phyloP scores from a whole-genome alignment of 2,888 invertebrate genomes.

The Incurvaria masculella region DNA sequence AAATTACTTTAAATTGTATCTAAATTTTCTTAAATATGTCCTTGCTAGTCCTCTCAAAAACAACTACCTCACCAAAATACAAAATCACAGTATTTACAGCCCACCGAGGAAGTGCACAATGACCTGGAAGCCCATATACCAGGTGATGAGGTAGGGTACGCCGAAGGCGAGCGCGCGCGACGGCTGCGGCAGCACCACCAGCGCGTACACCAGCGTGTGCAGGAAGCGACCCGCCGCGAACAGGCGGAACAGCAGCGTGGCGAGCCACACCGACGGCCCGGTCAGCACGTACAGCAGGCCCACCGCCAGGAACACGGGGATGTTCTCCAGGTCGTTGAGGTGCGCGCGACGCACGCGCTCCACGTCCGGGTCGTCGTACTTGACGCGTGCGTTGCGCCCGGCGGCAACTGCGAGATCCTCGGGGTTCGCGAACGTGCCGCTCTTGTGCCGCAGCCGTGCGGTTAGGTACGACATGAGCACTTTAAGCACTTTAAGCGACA shows the following conservation, averaged over 20 bases:
- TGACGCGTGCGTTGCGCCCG: conserved; percentile 21
- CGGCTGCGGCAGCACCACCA: conserved; percentile 59
- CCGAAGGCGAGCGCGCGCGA: conserved; percentile 19
- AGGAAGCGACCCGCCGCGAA: conserved; percentile 54
- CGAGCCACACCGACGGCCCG: conserved; percentile 42
- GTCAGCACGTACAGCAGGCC: conserved; percentile 55
- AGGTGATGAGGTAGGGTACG: neutral
- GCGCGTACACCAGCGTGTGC: conserved; percentile 64
- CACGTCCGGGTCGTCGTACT: conserved; percentile 21
- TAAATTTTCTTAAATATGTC: too few species aligned
- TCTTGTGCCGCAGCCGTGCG: conserved; percentile 22
- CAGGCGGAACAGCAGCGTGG: conserved; percentile 38
- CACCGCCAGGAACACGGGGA: conserved; percentile 46
- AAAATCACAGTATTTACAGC: too few species aligned
- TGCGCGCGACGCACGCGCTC: conserved; percentile 34
- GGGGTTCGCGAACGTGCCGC: conserved; percentile 32
- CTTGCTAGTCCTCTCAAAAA: too few species aligned
- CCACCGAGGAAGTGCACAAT: conserved; percentile 22
- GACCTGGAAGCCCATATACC: conserved; percentile 3
- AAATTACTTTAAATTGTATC: too few species aligned
- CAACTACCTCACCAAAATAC: too few species aligned
- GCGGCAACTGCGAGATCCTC: conserved; percentile 19
- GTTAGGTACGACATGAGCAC: conserved; percentile 27
- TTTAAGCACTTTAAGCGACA: conserved; percentile 35
- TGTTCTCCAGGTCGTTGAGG: conserved; percentile 60